These are phyloP conservation scores for Phaedon cochleariae DNA, from an alignment of 2,888 invertebrate genomes.

Conservation along the genomic window DNA sequence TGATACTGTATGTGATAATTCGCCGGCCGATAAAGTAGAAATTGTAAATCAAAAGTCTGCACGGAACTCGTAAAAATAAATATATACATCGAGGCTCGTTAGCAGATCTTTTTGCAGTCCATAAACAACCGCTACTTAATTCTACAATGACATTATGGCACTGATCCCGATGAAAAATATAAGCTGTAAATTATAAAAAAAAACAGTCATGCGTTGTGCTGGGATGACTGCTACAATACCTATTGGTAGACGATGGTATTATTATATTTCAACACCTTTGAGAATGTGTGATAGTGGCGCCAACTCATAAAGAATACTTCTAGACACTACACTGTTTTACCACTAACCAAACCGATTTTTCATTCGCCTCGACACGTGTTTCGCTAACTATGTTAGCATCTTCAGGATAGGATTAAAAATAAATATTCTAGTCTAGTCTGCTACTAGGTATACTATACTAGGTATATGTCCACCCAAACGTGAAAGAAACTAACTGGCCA, in stretches of 20 bases:
- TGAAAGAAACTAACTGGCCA: too few species aligned
- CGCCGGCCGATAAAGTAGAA: conserved; percentile 28
- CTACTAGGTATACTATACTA: too few species aligned
- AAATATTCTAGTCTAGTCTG: too few species aligned
- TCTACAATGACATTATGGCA: conserved; percentile 56
- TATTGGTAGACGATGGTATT: too few species aligned
- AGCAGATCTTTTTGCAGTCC: conserved; percentile 46
- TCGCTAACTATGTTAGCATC: too few species aligned
- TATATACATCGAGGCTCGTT: conserved; percentile 50
- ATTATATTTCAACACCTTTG: conserved; percentile 36
- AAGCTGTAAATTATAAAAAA: conserved; percentile 53
- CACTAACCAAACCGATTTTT: too few species aligned
- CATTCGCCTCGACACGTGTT: too few species aligned
- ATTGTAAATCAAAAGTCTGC: conserved; percentile 39
- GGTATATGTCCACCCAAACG: too few species aligned
- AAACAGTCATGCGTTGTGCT: conserved; percentile 33
- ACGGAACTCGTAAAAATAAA: conserved; percentile 48
- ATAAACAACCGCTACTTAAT: conserved; percentile 58
- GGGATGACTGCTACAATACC: conserved; percentile 30
- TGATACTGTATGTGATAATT: conserved; percentile 31
- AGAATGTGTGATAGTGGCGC: conserved; percentile 29
- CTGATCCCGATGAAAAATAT: conserved; percentile 52
- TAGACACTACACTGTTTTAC: too few species aligned
- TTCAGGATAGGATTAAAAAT: too few species aligned
- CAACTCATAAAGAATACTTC: not conserved